These are phyloP conservation scores for Apodemia mormo DNA, from an alignment of 2,888 invertebrate genomes.

Conservation along the genomic window DNA sequence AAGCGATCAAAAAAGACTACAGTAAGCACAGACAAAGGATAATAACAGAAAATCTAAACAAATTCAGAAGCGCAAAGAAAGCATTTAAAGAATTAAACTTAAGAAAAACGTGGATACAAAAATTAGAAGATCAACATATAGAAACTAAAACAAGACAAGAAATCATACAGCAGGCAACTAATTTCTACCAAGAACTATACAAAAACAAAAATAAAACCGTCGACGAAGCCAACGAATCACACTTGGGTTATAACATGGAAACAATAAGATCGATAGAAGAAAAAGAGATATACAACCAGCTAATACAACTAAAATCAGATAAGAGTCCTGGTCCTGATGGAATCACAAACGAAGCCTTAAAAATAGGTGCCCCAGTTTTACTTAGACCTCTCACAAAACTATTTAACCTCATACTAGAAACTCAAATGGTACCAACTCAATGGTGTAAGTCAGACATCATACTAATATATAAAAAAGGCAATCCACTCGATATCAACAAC, in stretches of 20 bases:
- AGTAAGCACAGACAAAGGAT: too few species aligned
- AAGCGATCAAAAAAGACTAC: too few species aligned
- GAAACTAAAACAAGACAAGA: conserved; percentile 31
- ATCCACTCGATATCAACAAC: conserved; percentile 23
- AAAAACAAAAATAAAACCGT: neutral
- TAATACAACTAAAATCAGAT: conserved; percentile 31
- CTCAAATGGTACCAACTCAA: neutral
- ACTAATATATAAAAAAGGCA: conserved; percentile 27
- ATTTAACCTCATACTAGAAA: conserved; percentile 19
- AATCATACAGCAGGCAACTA: conserved; percentile 23
- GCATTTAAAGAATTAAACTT: too few species aligned
- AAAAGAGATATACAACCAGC: conserved; percentile 29
- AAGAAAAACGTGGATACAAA: too few species aligned
- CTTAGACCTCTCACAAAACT: conserved; percentile 26
- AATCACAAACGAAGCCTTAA: conserved; percentile 36
- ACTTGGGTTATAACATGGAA: neutral
- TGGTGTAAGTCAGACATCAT: conserved; percentile 24
- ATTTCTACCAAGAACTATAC: conserved; percentile 18
- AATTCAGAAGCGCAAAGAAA: too few species aligned
- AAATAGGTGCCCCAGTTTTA: conserved; percentile 28
- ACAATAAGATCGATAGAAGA: neutral
- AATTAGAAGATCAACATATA: too few species aligned
- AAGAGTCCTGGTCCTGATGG: conserved; percentile 36
- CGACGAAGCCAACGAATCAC: neutral
- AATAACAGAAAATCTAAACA: too few species aligned